Base-by-base conservation (phyloP, 2,797 vertebrate species). In the Acomys russatus region DNA sequence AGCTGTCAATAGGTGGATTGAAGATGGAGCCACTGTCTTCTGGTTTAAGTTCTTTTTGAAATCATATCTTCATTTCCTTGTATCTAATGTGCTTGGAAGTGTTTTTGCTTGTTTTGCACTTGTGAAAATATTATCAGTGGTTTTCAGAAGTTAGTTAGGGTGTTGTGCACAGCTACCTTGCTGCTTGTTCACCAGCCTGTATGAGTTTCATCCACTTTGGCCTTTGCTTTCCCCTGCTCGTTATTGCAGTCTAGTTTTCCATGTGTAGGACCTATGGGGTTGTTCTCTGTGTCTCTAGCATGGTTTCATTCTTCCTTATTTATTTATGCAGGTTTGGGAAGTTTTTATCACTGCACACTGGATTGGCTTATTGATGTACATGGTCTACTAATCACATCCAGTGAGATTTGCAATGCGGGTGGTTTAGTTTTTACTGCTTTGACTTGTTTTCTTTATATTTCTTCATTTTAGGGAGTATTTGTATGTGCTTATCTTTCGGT, bases 61-160 rank as follows among this genome's bases (percentile, higher is more conserved):
- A 85, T 9, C 44, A 68, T 14, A 12, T 51, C 66, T 87, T 70
- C 49, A 9, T 84, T 83, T 70, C 20, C n/a, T n/a, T 54, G 1
- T 70, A 25, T 91, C 85, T 91, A 14, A 82, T 84, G 73, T 38
- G 25, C 83, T 51, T 90, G 30, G 6, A 18, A 44, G 23, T 30
- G 22, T 4, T 74, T 77, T 22, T 38, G 28, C 61, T 71, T 23
- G 23, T 68, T 64, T 64, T 54, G 59, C 33, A 49, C 38, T 74
- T 51, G 54, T n/a, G 66, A 56, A 25, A 66, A 23, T 38, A 8
- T 28, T 61, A 33, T 59, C 15, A 30, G 17, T 87, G 64, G 44
- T 85, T 91, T 95, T 88, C 44, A 70, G 83, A 87, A 83, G 84
- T 38, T 78, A 59, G n/a, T 35, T 20, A 61, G 56, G 49, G 6